Evolutionary conservation across 2,797 vertebrate genomes (phyloP).

Genomic region (Glyptemys insculpta): DNA sequence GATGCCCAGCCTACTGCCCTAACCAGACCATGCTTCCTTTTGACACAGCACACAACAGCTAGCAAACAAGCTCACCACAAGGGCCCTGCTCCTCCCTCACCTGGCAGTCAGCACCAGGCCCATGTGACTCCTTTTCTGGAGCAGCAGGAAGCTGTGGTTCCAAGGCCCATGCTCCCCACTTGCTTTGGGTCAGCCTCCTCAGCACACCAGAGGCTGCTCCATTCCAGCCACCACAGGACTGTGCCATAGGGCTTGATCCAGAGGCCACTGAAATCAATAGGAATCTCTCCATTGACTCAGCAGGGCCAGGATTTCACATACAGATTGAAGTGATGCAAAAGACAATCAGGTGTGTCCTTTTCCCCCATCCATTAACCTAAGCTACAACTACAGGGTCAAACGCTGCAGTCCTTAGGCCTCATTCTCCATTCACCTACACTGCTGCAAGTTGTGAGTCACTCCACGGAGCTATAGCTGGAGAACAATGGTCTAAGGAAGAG

Average conservation of each 20-base stretch:
- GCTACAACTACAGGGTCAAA: neutral
- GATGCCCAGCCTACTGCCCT: neutral
- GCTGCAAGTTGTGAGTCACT: neutral
- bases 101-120: neutral
- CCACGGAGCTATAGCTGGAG: neutral
- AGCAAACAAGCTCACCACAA: neutral
- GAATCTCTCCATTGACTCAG: neutral
- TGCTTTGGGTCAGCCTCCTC: neutral
- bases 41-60: neutral
- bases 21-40: neutral
- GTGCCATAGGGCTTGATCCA: neutral
- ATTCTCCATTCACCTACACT: neutral
- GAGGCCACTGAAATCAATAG: neutral
- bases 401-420: neutral
- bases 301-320: neutral
- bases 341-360: conserved; percentile 4
- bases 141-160: neutral
- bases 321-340: conserved; percentile 4
- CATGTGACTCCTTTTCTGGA: neutral
- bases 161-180: neutral
- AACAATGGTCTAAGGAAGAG: neutral
- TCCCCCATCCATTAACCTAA: conserved; percentile 28
- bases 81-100: neutral
- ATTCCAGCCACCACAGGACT: neutral
- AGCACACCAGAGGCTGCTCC: neutral